These are phyloP conservation scores for Calliopum simillimum DNA, from an alignment of 2,888 invertebrate genomes.

Conservation along the genomic window DNA sequence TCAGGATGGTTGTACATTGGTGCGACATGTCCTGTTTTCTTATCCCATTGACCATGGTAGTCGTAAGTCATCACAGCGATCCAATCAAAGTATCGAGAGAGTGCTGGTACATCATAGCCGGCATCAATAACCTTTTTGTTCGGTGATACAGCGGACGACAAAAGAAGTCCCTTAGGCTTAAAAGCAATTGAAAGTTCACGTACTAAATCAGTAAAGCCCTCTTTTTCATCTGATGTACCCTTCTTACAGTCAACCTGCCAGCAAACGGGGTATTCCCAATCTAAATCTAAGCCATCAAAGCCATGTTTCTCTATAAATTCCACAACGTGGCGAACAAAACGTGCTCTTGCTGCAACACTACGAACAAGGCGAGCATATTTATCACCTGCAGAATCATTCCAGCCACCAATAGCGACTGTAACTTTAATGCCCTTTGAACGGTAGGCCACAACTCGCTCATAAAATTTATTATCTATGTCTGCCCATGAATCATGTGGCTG, in stretches of 20 bases:
- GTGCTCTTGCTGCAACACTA: constrained; percentile 76
- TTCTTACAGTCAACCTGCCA: constrained; percentile 90
- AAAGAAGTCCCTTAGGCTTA: constrained; percentile 75
- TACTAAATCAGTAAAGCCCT: constrained; percentile 80
- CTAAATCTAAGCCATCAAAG: constrained; percentile 92
- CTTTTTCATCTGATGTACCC: constrained; percentile 84
- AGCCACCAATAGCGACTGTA: constrained; percentile 90
- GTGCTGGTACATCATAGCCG: constrained; percentile 83
- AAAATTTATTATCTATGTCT: constrained; percentile 91
- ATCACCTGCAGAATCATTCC: constrained; percentile 93
- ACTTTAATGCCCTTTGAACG: constrained; percentile 82
- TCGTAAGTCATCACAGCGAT: constrained; percentile 93
- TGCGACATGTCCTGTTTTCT: constrained; percentile 89
- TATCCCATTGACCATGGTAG: constrained; percentile 93
- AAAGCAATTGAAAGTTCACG: constrained; percentile 80
- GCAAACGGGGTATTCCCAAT: constrained; percentile 95
- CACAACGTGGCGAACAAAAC: constrained; percentile 80
- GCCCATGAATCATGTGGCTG: constrained; percentile 91
- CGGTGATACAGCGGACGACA: constrained; percentile 89
- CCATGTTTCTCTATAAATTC: constrained; percentile 83
- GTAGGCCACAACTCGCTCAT: constrained; percentile 83
- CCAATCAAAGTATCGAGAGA: constrained; percentile 87
- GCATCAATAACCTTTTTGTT: constrained; percentile 85
- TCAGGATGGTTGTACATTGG: constrained; percentile 85
- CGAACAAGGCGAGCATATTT: constrained; percentile 88